Percentiles rank a stretch among this genome's conserved stretches.
Evolutionary conservation across 2,113 vertebrate genomes (phyloP).

Genomic region (Natator depressus): DNA sequence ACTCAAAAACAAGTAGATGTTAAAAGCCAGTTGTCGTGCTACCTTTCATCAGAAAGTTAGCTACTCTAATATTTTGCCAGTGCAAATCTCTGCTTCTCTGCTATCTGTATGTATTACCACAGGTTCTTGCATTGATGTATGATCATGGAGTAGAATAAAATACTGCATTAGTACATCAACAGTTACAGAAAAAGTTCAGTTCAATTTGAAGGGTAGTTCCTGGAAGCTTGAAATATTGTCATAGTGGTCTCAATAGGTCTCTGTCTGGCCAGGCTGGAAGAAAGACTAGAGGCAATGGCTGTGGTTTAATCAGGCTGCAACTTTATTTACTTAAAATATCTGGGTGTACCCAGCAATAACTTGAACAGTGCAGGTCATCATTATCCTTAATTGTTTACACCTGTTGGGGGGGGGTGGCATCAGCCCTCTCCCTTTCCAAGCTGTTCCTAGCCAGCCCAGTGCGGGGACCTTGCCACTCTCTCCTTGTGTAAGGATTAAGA

Average conservation of each 20-base stretch:
- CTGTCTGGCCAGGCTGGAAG: not conserved
- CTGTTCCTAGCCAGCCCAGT: not conserved
- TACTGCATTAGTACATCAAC: not conserved
- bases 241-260: not conserved
- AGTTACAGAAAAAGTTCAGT: not conserved
- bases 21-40: not conserved
- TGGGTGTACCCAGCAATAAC: not conserved
- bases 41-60: not conserved
- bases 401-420: not conserved
- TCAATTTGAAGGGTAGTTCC: not conserved
- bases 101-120: not conserved
- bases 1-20: not conserved
- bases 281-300: not conserved
- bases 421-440: not conserved
- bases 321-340: not conserved
- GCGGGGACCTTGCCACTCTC: not conserved
- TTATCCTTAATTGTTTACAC: not conserved
- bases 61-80: not conserved
- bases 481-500: not conserved
- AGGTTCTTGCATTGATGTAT: not conserved
- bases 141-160: not conserved
- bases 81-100: not conserved
- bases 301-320: not conserved
- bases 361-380: not conserved
- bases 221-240: not conserved